These are phyloP conservation scores for Poeciliopsis presidionis DNA, from an alignment of 2,797 vertebrate genomes.

Conservation along the genomic window DNA sequence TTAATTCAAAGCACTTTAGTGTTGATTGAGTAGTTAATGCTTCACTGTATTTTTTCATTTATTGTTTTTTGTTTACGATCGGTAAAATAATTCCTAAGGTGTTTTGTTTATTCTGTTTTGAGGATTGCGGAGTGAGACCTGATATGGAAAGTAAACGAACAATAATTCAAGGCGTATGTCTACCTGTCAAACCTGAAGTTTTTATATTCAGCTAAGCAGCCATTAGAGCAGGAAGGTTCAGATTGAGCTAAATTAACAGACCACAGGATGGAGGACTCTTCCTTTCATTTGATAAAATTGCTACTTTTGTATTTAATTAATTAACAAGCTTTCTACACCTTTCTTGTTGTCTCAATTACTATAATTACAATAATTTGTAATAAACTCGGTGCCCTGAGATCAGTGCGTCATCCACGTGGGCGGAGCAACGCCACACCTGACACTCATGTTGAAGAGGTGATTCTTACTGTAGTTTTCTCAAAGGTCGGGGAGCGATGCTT, in stretches of 20 bases:
- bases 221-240: background rate
- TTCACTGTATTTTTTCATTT: too few relatives aligned
- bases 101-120: too few relatives aligned
- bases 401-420: background rate
- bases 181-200: background rate
- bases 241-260: background rate
- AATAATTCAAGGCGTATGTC: background rate
- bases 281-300: background rate
- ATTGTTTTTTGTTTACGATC: too few relatives aligned
- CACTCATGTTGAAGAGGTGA: background rate
- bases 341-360: background rate
- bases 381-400: background rate
- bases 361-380: background rate
- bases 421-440: background rate
- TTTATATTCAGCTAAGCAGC: background rate
- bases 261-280: background rate
- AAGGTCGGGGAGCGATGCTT: constrained; percentile 53
- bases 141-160: background rate
- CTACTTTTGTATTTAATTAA: background rate
- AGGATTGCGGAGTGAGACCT: background rate
- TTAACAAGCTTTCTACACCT: too few relatives aligned
- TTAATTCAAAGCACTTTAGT: background rate
- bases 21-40: background rate
- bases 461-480: constrained; percentile 9
- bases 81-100: too few relatives aligned